These are phyloP conservation scores for Drosophila biarmipes DNA, from an alignment of 1,140 invertebrate genomes.

Conservation along the genomic window DNA sequence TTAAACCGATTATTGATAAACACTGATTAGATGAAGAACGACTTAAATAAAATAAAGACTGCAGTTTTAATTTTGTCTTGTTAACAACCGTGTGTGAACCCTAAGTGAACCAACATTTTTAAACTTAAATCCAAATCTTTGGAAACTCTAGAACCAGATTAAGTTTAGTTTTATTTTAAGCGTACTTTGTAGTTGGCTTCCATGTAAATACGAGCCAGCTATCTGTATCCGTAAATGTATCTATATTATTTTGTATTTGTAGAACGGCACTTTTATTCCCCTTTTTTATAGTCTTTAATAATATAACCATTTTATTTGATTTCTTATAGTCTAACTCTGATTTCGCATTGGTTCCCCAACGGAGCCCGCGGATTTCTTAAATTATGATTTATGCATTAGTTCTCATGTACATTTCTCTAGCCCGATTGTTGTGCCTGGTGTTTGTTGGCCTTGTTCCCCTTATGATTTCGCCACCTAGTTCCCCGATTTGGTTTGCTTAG, in stretches of 20 bases:
- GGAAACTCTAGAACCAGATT: slow-evolving; percentile 18
- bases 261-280: slow-evolving; percentile 73
- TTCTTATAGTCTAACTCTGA: slow-evolving; percentile 46
- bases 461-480: slow-evolving; percentile 38
- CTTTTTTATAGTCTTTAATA: slow-evolving; percentile 16
- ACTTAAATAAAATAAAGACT: slow-evolving; percentile 79
- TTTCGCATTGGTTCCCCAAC: slow-evolving; percentile 22
- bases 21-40: slow-evolving; percentile 37
- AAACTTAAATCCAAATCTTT: slow-evolving; percentile 19
- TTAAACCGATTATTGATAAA: slow-evolving; percentile 52
- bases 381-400: slow-evolving; percentile 37
- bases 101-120: slow-evolving; percentile 31
- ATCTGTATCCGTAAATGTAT: slow-evolving; percentile 45
- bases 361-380: slow-evolving; percentile 21
- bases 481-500: slow-evolving; percentile 17
- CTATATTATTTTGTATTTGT: slow-evolving; percentile 74
- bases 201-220: slow-evolving; percentile 36
- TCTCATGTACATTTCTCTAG: slow-evolving; percentile 59
- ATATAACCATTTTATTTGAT: slow-evolving; percentile 8
- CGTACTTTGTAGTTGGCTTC: slow-evolving; percentile 63
- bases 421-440: slow-evolving; percentile 69
- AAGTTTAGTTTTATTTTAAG: slow-evolving; percentile 58
- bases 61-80: slow-evolving; percentile 70
- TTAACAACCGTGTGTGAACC: slow-evolving; percentile 45
- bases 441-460: slow-evolving; percentile 43